Evolutionary conservation across 2,888 invertebrate species (phyloP).

Genomic region (Iphiclides podalirius): DNA sequence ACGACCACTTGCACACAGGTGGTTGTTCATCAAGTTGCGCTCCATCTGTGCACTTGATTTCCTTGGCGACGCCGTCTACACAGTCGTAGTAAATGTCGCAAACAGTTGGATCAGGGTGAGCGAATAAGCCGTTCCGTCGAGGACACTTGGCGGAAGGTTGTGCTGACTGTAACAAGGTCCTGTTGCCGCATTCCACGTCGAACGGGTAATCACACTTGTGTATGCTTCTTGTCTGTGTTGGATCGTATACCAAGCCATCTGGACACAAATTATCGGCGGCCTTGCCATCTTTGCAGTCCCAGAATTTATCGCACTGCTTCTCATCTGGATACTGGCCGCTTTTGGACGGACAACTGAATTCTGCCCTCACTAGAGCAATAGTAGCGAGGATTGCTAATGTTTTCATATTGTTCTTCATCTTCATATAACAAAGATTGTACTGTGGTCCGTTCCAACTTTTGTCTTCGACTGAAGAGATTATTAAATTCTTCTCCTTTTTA

Average conservation of each 20-base stretch:
- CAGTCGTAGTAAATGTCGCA: conserved; percentile 6
- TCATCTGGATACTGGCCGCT: conserved; percentile 89
- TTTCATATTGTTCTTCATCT: too few species aligned
- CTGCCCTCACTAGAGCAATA: conserved; percentile 40
- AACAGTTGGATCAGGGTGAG: background rate
- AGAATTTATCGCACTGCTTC: conserved; percentile 91
- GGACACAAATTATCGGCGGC: conserved; percentile 88
- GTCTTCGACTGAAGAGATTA: background rate
- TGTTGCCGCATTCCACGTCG: conserved; percentile 93
- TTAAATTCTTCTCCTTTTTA: background rate
- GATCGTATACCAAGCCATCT: conserved; percentile 93
- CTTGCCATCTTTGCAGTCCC: conserved; percentile 85
- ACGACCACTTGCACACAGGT: background rate
- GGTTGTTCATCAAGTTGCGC: background rate
- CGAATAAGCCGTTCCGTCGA: conserved; percentile 5
- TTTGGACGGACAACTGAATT: conserved; percentile 87
- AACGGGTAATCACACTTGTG: conserved; percentile 95
- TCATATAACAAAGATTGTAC: background rate
- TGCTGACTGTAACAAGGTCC: conserved; percentile 44
- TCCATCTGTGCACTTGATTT: conserved; percentile 3
- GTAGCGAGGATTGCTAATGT: background rate
- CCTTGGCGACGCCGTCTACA: background rate
- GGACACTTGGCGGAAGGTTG: background rate
- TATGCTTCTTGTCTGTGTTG: conserved; percentile 84
- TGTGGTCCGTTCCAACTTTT: background rate